Base-by-base conservation (phyloP, 2,797 vertebrate genomes). In the Sebastes dallii region DNA sequence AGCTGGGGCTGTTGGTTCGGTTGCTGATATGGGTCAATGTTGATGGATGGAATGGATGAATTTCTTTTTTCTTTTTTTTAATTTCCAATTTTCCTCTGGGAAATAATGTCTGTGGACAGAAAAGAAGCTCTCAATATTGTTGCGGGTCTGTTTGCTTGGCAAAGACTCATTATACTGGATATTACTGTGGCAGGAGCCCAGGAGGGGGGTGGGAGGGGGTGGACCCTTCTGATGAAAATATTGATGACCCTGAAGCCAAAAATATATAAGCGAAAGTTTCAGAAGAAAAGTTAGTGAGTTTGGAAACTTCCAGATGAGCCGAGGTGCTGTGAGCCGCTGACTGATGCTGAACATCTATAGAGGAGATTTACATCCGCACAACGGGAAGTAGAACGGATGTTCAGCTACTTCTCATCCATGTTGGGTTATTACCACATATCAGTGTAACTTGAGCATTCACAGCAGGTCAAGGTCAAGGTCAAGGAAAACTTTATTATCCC, bases 51-150 rank as follows among this genome's bases (percentile, higher is more conserved):
- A 87, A 84, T 80, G 81, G 84, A 86, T 86, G 84, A 81, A 87
- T 86, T 88, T 81, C 59, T 84, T 68, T 70, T 72, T 22, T 72
- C 67, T 86, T 88, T 86, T 84, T 88, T 87, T 84, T 92, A 89
- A 92, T 91, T 92, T 89, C 73, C 85, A 81, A 36, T 86, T 74
- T 77, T 91, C 90, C 90, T 83, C 20, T 54, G 91, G 93, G 94
- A 94, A 94, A 94, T 94, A 93, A 93, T 66, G 83, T 83, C 65
- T 87, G 87, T 77, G 80, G 86, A 87, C 85, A 85, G 68, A 79
- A 64, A 82, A 86, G 87, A 84, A 85, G 84, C 90, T 90, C 83
- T 93, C 84, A 85, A 88, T 92, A 91, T 87, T 91, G 91, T 92
- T 86, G 88, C 87, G 14, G 75, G 25, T 89, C 9, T 91, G 90